A percentile compares a stretch with the other conserved stretches of the same genome.
Conservation (phyloP, 2,113 vertebrate genomes). For the Limnothrissa miodon region DNA sequence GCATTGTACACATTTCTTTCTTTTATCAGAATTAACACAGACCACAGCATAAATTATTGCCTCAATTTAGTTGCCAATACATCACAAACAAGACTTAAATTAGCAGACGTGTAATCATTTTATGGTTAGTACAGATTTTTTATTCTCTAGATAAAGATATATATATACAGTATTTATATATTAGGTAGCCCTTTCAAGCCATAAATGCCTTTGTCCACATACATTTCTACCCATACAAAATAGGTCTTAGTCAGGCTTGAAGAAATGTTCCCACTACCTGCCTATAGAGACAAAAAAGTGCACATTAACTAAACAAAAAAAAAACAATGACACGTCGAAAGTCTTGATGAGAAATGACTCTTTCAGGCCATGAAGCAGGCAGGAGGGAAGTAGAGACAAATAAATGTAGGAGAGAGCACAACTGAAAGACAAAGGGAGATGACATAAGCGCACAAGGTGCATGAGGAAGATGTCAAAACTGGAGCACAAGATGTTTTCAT, state of each 20-base stretch:
- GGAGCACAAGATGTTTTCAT: background rate
- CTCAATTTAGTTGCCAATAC: background rate
- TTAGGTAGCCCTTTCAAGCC: slow-evolving; percentile 15
- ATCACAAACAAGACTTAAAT: background rate
- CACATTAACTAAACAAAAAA: background rate
- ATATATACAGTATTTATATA: background rate
- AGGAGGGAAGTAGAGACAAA: background rate
- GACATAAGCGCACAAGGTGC: background rate
- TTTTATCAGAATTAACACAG: background rate
- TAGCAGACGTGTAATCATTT: background rate
- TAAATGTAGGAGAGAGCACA: background rate
- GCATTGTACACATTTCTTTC: background rate
- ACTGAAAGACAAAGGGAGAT: background rate
- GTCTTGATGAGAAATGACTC: background rate
- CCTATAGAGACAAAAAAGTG: background rate
- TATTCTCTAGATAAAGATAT: background rate
- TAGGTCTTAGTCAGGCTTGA: background rate
- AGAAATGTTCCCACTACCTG: background rate
- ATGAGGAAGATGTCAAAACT: background rate
- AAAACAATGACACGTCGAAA: background rate
- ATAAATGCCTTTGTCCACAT: slow-evolving; percentile 2
- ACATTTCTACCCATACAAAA: background rate
- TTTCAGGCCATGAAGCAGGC: background rate
- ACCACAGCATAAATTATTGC: background rate
- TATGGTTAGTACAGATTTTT: background rate